A percentile compares a stretch with the other conserved stretches of the same genome.
Conservation (phyloP, 2,888 invertebrate species). For the Parthenolecanium corni region DNA sequence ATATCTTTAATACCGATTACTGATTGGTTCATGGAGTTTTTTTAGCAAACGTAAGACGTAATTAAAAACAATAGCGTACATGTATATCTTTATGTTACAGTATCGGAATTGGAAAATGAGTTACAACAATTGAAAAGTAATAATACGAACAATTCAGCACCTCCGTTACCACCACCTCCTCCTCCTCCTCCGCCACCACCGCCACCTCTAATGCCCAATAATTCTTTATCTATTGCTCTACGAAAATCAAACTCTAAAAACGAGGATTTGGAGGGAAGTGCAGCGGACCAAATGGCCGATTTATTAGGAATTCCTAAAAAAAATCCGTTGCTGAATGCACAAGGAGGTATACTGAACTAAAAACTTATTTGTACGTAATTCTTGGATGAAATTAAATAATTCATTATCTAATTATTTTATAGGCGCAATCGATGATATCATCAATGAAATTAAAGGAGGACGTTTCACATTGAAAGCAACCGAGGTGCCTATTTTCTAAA, state of each 20-base stretch:
- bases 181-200: constrained; percentile 32
- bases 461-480: constrained; percentile 57
- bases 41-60: no score
- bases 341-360: constrained; percentile 25
- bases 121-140: constrained; percentile 36
- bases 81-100: constrained; percentile 31
- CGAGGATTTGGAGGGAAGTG: constrained; percentile 35
- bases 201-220: constrained; percentile 28
- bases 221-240: neutral
- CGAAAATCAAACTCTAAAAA: constrained; percentile 4
- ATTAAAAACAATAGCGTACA: no score
- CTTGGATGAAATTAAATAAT: neutral
- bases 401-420: constrained; percentile 1
- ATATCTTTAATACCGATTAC: no score
- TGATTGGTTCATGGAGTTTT: no score
- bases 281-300: constrained; percentile 46
- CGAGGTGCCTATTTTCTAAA: constrained; percentile 41
- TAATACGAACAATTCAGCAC: constrained; percentile 39
- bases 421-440: constrained; percentile 58
- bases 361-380: neutral
- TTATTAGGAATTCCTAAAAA: constrained; percentile 48
- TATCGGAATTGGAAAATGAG: constrained; percentile 34
- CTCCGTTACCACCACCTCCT: constrained; percentile 38
- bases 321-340: constrained; percentile 42
- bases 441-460: constrained; percentile 64